Percentiles rank a stretch among this genome's conserved stretches.
phyloP scores from a whole-genome alignment of 2,797 vertebrate genomes.

The Heliangelus exortis region DNA sequence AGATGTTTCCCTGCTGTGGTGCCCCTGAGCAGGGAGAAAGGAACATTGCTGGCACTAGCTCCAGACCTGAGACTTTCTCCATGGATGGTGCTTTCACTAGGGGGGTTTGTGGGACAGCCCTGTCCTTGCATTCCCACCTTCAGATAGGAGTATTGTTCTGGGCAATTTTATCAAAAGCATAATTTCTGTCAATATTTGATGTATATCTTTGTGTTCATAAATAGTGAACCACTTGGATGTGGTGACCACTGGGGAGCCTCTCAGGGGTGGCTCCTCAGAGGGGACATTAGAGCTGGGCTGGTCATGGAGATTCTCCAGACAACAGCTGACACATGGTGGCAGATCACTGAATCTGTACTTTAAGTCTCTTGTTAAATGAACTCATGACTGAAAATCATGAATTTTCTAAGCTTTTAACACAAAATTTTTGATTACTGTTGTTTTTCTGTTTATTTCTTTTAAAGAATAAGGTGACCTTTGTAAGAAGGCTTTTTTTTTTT shows the following conservation, averaged over 20 bases:
- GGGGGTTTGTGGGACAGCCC: fast-evolving
- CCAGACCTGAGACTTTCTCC: fast-evolving
- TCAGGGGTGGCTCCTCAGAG: fast-evolving
- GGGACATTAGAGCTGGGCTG: neutral
- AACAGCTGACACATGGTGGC: neutral
- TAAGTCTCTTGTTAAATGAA: neutral
- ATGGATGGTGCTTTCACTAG: fast-evolving
- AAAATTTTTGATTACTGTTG: neutral
- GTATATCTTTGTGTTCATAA: neutral
- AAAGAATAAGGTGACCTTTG: neutral
- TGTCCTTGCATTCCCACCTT: neutral
- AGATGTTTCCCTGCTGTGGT: neutral
- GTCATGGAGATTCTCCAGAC: neutral
- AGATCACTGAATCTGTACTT: neutral
- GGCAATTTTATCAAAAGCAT: neutral
- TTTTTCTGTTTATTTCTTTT: neutral
- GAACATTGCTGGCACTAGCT: neutral
- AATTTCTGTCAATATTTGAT: neutral
- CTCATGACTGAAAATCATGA: fast-evolving
- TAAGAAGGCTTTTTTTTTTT: neutral
- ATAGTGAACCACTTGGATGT: neutral
- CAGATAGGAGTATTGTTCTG: neutral
- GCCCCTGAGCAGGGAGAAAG: neutral
- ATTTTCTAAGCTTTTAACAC: neutral
- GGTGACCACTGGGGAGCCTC: fast-evolving